A percentile compares a stretch with the other conserved stretches of the same genome.
Conservation (phyloP, 2,113 vertebrate species). For the Chamaetylas fuelleborni region DNA sequence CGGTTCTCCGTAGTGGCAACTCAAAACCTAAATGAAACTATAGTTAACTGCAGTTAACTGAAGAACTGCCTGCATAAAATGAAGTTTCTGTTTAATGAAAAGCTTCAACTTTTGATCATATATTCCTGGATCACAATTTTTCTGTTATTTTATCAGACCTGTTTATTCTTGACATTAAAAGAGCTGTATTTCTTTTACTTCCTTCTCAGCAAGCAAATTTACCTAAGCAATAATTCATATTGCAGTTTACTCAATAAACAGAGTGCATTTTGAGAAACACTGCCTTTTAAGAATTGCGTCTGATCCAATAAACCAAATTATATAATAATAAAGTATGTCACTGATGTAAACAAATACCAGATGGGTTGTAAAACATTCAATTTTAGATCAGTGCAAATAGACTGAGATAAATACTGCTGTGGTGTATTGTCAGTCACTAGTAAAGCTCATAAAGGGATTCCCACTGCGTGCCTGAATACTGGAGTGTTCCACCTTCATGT, state of each 20-base stretch:
- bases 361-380: slow-evolving; percentile 15
- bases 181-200: not conserved
- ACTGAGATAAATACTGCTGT: not conserved
- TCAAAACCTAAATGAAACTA: not conserved
- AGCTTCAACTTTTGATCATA: not conserved
- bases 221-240: not conserved
- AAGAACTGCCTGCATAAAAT: not conserved
- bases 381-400: slow-evolving; percentile 17
- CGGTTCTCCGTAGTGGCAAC: not conserved
- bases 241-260: not conserved
- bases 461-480: not conserved
- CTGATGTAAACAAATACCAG: slow-evolving; percentile 26
- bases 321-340: slow-evolving; percentile 27
- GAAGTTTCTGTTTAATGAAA: slow-evolving; percentile 9
- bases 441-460: not conserved
- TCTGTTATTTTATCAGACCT: not conserved
- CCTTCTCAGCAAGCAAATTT: not conserved
- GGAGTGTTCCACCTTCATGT: not conserved
- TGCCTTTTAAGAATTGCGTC: not conserved
- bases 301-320: slow-evolving; percentile 28
- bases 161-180: slow-evolving; percentile 8
- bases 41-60: not conserved
- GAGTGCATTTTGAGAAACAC: not conserved
- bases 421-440: not conserved
- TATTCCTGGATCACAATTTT: not conserved